phyloP scores from a whole-genome alignment of 2,797 vertebrate species.

The Peromyscus eremicus region DNA sequence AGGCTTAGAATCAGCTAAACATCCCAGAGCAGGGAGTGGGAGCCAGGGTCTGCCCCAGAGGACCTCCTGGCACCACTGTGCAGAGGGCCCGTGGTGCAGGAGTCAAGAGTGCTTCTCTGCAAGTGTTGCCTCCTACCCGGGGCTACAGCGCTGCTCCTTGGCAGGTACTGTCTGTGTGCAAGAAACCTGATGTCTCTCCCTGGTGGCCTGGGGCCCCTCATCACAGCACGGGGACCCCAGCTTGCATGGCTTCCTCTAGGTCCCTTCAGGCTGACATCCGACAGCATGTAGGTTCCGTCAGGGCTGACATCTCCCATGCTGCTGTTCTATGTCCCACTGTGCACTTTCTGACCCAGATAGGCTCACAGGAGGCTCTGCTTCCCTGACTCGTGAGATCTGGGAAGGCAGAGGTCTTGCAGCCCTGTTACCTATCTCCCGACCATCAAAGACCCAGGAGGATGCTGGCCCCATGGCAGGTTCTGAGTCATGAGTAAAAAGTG shows the following conservation, averaged over 20 bases:
- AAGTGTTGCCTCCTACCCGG: background rate
- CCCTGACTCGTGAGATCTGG: background rate
- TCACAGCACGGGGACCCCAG: background rate
- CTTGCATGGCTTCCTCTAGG: background rate
- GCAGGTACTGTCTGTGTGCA: background rate
- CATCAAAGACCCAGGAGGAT: background rate
- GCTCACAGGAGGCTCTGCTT: background rate
- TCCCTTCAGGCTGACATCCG: background rate
- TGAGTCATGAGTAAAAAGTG: background rate
- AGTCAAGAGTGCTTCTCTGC: background rate
- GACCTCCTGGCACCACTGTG: background rate
- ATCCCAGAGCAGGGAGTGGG: background rate
- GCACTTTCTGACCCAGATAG: background rate
- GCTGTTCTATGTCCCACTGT: background rate
- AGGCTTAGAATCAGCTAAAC: background rate
- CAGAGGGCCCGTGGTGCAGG: background rate
- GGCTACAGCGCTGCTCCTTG: background rate
- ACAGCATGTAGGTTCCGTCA: background rate
- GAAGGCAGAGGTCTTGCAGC: background rate
- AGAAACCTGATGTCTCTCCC: background rate
- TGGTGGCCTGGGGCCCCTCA: background rate
- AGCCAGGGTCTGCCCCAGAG: background rate
- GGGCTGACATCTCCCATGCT: rapidly evolving
- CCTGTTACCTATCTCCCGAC: background rate
- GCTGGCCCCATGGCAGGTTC: background rate